Conservation (phyloP, 2,797 vertebrate species). For the Streptopelia turtur region DNA sequence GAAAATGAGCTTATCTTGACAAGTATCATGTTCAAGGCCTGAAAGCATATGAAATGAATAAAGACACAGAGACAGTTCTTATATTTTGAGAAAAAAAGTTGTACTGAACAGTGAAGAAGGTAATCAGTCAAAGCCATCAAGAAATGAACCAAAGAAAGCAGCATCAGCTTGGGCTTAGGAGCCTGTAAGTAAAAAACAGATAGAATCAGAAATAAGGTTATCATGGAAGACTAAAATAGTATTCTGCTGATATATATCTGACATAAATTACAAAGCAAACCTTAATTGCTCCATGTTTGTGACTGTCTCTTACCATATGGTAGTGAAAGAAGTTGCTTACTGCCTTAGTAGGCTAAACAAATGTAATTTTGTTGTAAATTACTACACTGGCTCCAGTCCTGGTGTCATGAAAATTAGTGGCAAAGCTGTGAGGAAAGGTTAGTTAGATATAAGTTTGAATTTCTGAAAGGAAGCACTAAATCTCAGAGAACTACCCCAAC, state of each 20-base stretch:
- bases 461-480: background rate
- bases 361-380: background rate
- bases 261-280: background rate
- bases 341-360: background rate
- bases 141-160: background rate
- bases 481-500: background rate
- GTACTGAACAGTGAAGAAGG: background rate
- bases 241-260: background rate
- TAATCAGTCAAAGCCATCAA: constrained; percentile 8
- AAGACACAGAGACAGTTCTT: background rate
- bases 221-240: background rate
- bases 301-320: background rate
- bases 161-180: background rate
- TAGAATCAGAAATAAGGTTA: background rate
- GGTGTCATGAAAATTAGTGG: background rate
- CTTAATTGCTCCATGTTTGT: background rate
- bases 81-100: background rate
- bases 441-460: background rate
- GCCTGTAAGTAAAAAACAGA: background rate
- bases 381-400: background rate
- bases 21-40: background rate
- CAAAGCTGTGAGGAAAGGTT: background rate
- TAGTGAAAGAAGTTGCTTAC: background rate
- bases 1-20: constrained; percentile 29
- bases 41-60: background rate